Evolutionary conservation across 2,888 invertebrate genomes (phyloP), one percentile per base, ranked within the genome.

Genomic region (Stenodema calcarata): DNA sequence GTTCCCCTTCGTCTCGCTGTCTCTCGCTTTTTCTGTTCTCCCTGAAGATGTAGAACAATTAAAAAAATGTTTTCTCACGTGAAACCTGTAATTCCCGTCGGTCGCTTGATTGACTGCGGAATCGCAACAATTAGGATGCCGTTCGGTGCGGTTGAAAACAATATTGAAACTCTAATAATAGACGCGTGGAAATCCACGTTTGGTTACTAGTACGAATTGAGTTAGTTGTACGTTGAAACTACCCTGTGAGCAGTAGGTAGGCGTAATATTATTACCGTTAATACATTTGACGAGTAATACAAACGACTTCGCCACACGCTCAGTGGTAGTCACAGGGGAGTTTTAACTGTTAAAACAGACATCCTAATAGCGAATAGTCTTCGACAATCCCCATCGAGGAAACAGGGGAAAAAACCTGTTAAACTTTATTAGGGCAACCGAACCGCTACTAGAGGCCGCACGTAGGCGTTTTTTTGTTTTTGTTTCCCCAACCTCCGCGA

Each of bases 341-440:
- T n/a, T n/a, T n/a, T n/a, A n/a, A n/a, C n/a, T n/a, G n/a, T n/a
- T n/a, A n/a, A n/a, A 4, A 35, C 2, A 35, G 35, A 35, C 35
- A 7, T n/a, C n/a, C n/a, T 35, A 35, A 35, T 7, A 35, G 12
- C 47, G 1, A 47, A 16, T 16, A 47, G 7, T 47, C 16, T 2
- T 47, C 12, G 7, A 47, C 47, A 47, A 47, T 14, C 12, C 16
- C 47, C 12, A 12, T 23, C 6, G 62, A 12, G 23, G 54, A 23
- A 6, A 23, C 62, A 62, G 78, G 35, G 35, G 35, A 35, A 78
- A 44, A 44, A 78, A 35, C 78, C 78, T 44, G 78, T 44, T 44
- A 23, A 80, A 80, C 80, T 80, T 80, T 82, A 82, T 62, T 82
- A 69, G 82, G 82, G 28, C 82, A 82, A 42, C 50, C 50, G 50